Conservation (phyloP, 1,140 invertebrate species). For the Drosophila ogumai region DNA sequence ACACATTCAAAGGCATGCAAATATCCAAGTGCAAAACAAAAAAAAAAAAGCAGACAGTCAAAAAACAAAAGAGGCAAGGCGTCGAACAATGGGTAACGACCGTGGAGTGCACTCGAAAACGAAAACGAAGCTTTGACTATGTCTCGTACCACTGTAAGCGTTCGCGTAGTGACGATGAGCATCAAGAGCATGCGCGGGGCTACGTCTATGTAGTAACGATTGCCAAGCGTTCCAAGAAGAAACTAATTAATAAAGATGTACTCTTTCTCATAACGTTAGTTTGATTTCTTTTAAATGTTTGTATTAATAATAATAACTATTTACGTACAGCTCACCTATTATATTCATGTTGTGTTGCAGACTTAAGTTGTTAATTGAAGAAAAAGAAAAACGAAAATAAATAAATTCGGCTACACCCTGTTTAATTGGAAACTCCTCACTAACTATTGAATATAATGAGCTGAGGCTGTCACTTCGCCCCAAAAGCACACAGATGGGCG, state of each 20-base stretch:
- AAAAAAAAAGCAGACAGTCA: background rate
- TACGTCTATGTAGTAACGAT: background rate
- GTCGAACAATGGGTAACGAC: slow-evolving; percentile 10
- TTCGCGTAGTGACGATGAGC: too few relatives aligned
- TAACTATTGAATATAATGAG: slow-evolving; percentile 54
- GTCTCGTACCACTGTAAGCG: background rate
- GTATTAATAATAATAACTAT: background rate
- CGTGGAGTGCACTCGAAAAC: slow-evolving; percentile 1
- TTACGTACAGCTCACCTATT: background rate
- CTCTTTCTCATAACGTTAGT: too few relatives aligned
- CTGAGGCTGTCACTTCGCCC: slow-evolving; percentile 10
- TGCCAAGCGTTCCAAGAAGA: too few relatives aligned
- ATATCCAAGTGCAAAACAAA: slow-evolving; percentile 4
- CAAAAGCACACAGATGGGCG: slow-evolving; percentile 9
- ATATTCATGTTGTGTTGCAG: too few relatives aligned
- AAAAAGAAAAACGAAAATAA: background rate
- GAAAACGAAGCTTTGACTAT: background rate
- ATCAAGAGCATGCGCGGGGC: background rate
- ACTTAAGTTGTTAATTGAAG: background rate
- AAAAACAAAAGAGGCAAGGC: background rate
- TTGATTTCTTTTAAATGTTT: background rate
- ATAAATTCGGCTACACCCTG: slow-evolving; percentile 5
- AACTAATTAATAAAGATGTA: background rate
- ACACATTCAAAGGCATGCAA: slow-evolving; percentile 25
- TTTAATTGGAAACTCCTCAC: background rate